Base-by-base conservation (phyloP, 2,888 invertebrate species). In the Mellilla xanthometata region DNA sequence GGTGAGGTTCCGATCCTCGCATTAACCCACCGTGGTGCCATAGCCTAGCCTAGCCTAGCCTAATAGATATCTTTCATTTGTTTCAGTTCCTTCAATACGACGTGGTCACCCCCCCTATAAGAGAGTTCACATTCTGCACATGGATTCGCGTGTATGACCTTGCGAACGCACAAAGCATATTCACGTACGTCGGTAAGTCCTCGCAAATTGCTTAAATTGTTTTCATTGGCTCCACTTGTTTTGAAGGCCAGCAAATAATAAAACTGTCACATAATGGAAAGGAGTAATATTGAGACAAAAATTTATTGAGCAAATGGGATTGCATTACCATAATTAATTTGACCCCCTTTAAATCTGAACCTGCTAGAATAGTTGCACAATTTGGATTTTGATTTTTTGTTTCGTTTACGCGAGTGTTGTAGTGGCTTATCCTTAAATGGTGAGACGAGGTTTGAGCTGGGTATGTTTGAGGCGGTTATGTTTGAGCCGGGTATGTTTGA, bases 101-200 rank as follows among this genome's bases (percentile, higher is more conserved):
- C 56, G 89, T 93, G 19, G 91, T 92, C 39, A 81, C 95, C 12
- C 95, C 95, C 0, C 93, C 95, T 49, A 65, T 96, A 63, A 93
- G 94, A 60, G 95, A 96, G 76, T 96, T 96, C 69, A 96, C 96
- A 0, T 90, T 96, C 36, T 96, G 96, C 70, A 91, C 93, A 56
- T 96, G 96, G 96, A 91, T 93, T 63, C 93, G 95, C 49, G 93
- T 95, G 60, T 92, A 92, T 60, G 95, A 80, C 41, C 52, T 86
- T 12, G 56, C 40, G 1, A 58, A 62, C 9, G 81, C 85, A 29
- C 87, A 87, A 49, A 83, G 62, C 39, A 73, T 89, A 50, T 85
- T 87, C 45, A 71, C 85, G 10, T 88, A 87, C 44, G 71, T 84
- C 13, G 77, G 88, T 87, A 54, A 76, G 84, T 46, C 9, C n/a